Conservation (phyloP, 2,888 invertebrate species). For the Megamerina dolium region DNA sequence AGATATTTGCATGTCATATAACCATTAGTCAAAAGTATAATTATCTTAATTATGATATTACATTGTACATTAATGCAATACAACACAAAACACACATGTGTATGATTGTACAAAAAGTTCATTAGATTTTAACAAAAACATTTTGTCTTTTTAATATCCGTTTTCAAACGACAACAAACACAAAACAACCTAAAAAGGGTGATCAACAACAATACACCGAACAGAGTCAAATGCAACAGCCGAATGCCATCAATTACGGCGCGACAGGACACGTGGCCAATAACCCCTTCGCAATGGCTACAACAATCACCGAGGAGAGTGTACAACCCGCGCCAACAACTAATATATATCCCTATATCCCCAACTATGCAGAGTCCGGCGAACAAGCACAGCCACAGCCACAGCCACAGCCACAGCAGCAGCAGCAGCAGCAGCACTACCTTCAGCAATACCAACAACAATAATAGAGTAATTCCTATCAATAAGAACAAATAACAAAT, state of each 20-base stretch:
- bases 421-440: constrained; percentile 27
- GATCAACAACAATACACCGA: constrained; percentile 42
- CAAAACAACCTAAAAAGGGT: constrained; percentile 23
- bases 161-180: background rate
- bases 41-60: too few species aligned
- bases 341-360: constrained; percentile 25
- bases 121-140: too few species aligned
- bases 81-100: too few species aligned
- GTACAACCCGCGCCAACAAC: constrained; percentile 54
- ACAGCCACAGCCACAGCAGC: constrained; percentile 25
- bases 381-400: constrained; percentile 15
- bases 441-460: constrained; percentile 6
- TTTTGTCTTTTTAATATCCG: too few species aligned
- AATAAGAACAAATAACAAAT: too few species aligned
- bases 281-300: constrained; percentile 51
- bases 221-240: constrained; percentile 45
- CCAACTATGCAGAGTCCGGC: too few species aligned
- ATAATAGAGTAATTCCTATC: constrained; percentile 9
- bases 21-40: too few species aligned
- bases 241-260: constrained; percentile 55
- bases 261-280: constrained; percentile 56
- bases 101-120: too few species aligned
- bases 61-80: too few species aligned
- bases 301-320: constrained; percentile 54
- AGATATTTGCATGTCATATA: too few species aligned